Conservation (phyloP, 2,797 vertebrate species). For the Gymnoscopelus braueri region DNA sequence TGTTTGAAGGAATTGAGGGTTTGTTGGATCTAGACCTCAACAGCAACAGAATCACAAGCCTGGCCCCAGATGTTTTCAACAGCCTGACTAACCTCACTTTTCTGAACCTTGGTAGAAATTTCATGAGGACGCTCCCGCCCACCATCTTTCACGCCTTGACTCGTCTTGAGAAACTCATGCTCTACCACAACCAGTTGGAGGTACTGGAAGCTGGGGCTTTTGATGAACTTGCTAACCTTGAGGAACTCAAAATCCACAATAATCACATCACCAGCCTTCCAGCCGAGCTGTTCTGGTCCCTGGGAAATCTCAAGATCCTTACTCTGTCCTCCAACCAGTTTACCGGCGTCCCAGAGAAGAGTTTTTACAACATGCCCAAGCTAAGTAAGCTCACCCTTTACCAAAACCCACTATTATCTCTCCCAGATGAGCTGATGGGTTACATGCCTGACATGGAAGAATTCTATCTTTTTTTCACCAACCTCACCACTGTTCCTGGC, state of each 20-base stretch:
- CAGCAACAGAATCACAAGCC: conserved; percentile 77
- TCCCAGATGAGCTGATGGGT: conserved; percentile 87
- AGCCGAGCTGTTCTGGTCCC: conserved; percentile 79
- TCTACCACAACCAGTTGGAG: conserved; percentile 82
- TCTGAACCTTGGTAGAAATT: conserved; percentile 85
- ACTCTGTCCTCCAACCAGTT: conserved; percentile 84
- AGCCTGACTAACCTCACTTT: conserved; percentile 75
- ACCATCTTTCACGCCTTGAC: conserved; percentile 78
- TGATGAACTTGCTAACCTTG: conserved; percentile 76
- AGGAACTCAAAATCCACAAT: conserved; percentile 77
- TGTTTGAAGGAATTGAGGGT: conserved; percentile 75
- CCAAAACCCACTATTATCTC: conserved; percentile 83
- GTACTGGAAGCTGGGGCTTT: conserved; percentile 79
- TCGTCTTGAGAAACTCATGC: conserved; percentile 73
- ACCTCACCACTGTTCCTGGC: conserved; percentile 84
- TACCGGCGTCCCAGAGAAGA: conserved; percentile 76
- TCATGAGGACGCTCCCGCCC: conserved; percentile 76
- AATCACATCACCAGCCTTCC: conserved; percentile 82
- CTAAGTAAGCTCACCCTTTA: conserved; percentile 82
- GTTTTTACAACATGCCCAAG: conserved; percentile 82
- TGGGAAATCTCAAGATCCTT: conserved; percentile 78
- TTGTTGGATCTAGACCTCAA: conserved; percentile 81
- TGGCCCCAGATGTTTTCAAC: conserved; percentile 72
- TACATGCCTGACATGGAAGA: conserved; percentile 81
- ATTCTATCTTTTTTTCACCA: conserved; percentile 85